Base-by-base conservation (phyloP, 2,888 invertebrate genomes). In the Athetis lepigone region DNA sequence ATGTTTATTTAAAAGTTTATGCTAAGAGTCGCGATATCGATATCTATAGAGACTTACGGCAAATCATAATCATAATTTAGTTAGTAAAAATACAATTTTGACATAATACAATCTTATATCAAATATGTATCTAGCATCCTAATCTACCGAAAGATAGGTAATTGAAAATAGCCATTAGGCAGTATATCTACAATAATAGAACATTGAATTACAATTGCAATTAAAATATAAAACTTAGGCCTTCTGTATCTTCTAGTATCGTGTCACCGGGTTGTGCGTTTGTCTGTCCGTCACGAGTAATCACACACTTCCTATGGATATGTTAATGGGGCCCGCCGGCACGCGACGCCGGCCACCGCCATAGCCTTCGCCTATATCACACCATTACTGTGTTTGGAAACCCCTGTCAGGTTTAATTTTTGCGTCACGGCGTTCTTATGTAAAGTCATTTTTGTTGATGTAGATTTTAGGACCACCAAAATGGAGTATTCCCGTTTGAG, bases 301-400 rank as follows among this genome's bases (percentile, higher is more conserved):
- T 91, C 88, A 85, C 85, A 85, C 81, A 86, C 88, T 91, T 91
- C 91, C 92, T 89, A 86, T 82, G 87, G 82, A 85, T 88, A 92
- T 92, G 93, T 86, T 90, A 93, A 94, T 94, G 82, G 66, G 63
- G 66, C 55, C 69, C 64, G 66, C 46, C 60, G 83, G 88, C 94
- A 94, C 93, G 93, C 93, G 82, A 93, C 70, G 63, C 73, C 61
- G 83, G 65, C 83, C 79, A 77, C 83, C 84, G 13, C 75, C 60
- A 55, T 79, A 83, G 81, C 84, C 84, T 83, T 83, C 81, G 77
- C 80, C 80, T 72, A 79, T 59, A 75, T 77, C 73, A 73, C 58
- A 54, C 62, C 49, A 72, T 57, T 56, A 60, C 69, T 54, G 71
- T 55, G 61, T 75, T 71, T 71, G 59, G 63, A 59, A 67, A 57